Percentiles rank a stretch among this genome's conserved stretches.
Conservation (phyloP, 2,888 invertebrate species). For the Hirtodrosophila histrioides region DNA sequence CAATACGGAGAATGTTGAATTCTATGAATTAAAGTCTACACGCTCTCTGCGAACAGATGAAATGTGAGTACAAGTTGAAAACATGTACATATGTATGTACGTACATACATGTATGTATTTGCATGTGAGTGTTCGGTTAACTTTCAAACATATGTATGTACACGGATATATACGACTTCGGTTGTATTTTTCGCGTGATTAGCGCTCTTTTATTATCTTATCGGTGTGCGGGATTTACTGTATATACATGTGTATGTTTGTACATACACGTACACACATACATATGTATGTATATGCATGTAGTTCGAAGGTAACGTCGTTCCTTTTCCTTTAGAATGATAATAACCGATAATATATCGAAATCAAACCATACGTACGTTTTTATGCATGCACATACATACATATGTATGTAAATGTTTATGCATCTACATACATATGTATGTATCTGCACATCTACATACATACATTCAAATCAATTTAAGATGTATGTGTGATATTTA, state of each 20-base stretch:
- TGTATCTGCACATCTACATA: not conserved
- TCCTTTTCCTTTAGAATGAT: constrained; percentile 1
- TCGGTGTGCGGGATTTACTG: constrained; percentile 28
- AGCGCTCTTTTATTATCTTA: constrained; percentile 64
- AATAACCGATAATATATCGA: not conserved
- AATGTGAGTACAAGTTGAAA: constrained; percentile 85
- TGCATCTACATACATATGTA: not conserved
- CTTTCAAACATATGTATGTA: constrained; percentile 2
- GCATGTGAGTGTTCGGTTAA: not conserved
- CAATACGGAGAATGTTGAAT: constrained; percentile 84
- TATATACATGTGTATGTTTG: not conserved
- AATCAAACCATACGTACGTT: not conserved
- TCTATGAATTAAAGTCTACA: constrained; percentile 87
- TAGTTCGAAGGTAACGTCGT: constrained; percentile 10
- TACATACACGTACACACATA: not conserved
- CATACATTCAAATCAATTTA: not conserved
- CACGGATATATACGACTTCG: constrained; percentile 9
- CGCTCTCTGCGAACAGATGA: constrained; percentile 86
- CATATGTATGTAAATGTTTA: too few species aligned
- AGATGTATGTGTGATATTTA: constrained; percentile 25
- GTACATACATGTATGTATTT: not conserved
- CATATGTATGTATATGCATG: not conserved
- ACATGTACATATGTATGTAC: not conserved
- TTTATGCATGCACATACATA: too few species aligned
- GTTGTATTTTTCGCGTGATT: constrained; percentile 58